Conservation (phyloP, 2,113 vertebrate genomes). For the Acinonyx jubatus region DNA sequence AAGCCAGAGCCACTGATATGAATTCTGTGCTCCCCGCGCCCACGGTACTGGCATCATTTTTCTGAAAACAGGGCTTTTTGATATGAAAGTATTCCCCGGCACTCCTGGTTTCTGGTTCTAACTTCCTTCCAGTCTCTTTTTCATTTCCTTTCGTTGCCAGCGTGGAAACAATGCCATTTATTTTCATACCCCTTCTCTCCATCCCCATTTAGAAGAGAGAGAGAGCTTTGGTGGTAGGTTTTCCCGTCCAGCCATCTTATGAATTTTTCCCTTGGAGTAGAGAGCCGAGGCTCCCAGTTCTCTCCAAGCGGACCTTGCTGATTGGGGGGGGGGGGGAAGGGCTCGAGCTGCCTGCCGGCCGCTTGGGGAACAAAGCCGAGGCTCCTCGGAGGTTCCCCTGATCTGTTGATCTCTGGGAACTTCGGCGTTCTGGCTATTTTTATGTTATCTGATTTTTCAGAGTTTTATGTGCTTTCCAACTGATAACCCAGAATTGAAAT, state of each 20-base stretch:
- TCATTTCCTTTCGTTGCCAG: slow-evolving; percentile 60
- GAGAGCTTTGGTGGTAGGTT: neutral
- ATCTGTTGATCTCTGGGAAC: slow-evolving; percentile 30
- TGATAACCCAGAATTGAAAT: slow-evolving; percentile 27
- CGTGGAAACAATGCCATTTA: neutral
- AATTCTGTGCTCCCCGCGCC: neutral
- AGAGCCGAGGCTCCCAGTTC: neutral
- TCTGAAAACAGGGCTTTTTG: neutral
- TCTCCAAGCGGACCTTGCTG: neutral
- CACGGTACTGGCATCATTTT: slow-evolving; percentile 6
- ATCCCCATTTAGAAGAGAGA: neutral
- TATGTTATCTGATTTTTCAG: slow-evolving; percentile 1
- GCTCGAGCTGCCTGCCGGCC: no score
- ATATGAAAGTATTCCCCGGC: neutral
- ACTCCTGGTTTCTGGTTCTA: neutral
- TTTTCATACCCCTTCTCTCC: neutral
- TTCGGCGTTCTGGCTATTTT: slow-evolving; percentile 30
- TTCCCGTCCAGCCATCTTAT: neutral
- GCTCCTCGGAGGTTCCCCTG: neutral
- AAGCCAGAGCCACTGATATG: neutral
- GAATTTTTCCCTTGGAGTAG: neutral
- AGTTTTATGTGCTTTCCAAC: slow-evolving; percentile 46
- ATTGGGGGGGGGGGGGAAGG: fast-evolving
- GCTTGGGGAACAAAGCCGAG: neutral
- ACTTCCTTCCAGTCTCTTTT: slow-evolving; percentile 32